Percentiles rank a stretch among this genome's conserved stretches.
Conservation (phyloP, 2,113 vertebrate species). For the Hyperopisus bebe region DNA sequence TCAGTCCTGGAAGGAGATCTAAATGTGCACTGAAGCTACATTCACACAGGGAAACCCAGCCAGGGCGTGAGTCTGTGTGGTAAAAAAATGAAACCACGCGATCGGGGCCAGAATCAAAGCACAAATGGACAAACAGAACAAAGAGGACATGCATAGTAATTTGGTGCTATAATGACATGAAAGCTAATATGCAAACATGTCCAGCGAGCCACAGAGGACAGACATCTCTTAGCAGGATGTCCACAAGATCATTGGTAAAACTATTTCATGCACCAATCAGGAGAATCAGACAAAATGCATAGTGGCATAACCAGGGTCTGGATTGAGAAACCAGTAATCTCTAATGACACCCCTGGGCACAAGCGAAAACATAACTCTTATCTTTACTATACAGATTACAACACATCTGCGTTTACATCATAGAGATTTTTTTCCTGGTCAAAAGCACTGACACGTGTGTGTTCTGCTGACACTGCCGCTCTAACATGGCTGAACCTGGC, state of each 20-base stretch:
- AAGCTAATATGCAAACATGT: neutral
- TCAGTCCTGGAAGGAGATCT: neutral
- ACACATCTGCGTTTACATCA: neutral
- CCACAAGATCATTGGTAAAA: neutral
- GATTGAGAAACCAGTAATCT: neutral
- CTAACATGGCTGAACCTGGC: neutral
- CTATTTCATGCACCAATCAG: neutral
- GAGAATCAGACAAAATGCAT: neutral
- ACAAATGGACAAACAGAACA: neutral
- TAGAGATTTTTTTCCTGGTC: neutral
- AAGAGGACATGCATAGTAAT: neutral
- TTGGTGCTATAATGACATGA: neutral
- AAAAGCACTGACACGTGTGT: neutral
- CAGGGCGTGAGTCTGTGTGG: neutral
- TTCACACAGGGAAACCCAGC: neutral
- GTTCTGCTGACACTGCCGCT: neutral
- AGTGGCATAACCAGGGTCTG: neutral
- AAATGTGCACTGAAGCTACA: neutral
- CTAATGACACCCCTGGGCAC: neutral
- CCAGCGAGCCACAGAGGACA: neutral
- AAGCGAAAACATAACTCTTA: neutral
- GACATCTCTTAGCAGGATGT: neutral
- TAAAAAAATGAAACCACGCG: neutral
- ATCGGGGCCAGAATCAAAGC: neutral
- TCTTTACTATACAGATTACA: neutral